Evolutionary conservation across 1,140 invertebrate species (phyloP).

Genomic region (Diorhabda carinulata): DNA sequence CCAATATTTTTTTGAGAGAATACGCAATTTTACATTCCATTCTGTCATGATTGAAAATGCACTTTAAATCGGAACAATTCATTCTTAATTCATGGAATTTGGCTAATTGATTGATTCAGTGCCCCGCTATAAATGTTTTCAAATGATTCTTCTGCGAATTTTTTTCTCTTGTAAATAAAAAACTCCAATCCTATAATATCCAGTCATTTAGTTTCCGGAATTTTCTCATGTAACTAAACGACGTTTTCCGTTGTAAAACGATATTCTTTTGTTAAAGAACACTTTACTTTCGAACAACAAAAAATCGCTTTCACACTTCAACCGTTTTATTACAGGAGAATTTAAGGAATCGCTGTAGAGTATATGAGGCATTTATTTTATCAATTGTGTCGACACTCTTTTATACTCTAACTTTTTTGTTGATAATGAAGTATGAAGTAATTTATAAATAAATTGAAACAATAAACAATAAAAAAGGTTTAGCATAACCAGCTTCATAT

Average conservation of each 20-base stretch:
- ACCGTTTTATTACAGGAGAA: slow-evolving; percentile 33
- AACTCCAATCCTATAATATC: neutral
- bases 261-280: slow-evolving; percentile 29
- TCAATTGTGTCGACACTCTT: neutral
- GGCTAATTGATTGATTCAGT: too few relatives aligned
- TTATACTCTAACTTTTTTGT: too few relatives aligned
- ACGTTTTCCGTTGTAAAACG: slow-evolving; percentile 26
- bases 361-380: slow-evolving; percentile 4
- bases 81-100: too few relatives aligned
- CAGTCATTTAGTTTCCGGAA: slow-evolving; percentile 7
- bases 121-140: too few relatives aligned
- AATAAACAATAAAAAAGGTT: too few relatives aligned
- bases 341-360: slow-evolving; percentile 28
- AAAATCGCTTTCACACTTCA: slow-evolving; percentile 39
- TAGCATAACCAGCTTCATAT: too few relatives aligned
- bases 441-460: too few relatives aligned
- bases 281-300: slow-evolving; percentile 34
- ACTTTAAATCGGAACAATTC: too few relatives aligned
- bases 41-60: too few relatives aligned
- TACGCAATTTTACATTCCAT: too few relatives aligned
- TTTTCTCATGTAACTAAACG: slow-evolving; percentile 30
- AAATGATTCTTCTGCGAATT: neutral
- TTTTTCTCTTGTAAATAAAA: slow-evolving; percentile 1
- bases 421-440: too few relatives aligned
- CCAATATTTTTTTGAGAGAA: too few relatives aligned